Conservation (phyloP, 2,888 invertebrate genomes). For the Mythimna vitellina region DNA sequence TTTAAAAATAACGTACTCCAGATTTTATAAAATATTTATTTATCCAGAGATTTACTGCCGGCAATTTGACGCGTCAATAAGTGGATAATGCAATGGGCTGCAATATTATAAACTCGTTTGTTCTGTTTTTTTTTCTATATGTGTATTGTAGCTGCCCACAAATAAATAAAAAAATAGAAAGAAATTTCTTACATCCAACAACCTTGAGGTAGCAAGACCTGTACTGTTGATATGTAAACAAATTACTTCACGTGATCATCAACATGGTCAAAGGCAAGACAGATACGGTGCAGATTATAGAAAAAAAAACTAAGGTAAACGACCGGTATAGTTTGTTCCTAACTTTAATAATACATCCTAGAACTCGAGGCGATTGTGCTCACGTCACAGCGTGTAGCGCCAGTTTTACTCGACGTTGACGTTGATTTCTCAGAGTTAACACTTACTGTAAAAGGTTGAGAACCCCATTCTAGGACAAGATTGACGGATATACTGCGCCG, state of each 20-base stretch:
- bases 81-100: too few species aligned
- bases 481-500: conserved; percentile 23
- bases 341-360: not conserved
- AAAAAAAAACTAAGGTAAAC: not conserved
- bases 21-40: too few species aligned
- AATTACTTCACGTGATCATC: not conserved
- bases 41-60: too few species aligned
- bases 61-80: too few species aligned
- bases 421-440: too few species aligned
- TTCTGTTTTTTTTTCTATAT: too few species aligned
- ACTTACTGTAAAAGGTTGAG: not conserved
- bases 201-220: not conserved
- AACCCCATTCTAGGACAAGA: conserved; percentile 27
- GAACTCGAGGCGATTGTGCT: not conserved
- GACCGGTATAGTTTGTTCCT: not conserved
- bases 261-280: not conserved
- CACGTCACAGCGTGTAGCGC: not conserved
- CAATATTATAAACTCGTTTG: too few species aligned
- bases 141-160: too few species aligned
- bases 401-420: too few species aligned
- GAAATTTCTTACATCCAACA: not conserved
- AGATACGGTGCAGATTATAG: not conserved
- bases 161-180: not conserved
- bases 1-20: too few species aligned
- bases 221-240: not conserved